Evolutionary conservation across 2,888 invertebrate genomes (phyloP), one percentile per base, ranked within the genome.

Genomic region (Microctonus aethiopoides): DNA sequence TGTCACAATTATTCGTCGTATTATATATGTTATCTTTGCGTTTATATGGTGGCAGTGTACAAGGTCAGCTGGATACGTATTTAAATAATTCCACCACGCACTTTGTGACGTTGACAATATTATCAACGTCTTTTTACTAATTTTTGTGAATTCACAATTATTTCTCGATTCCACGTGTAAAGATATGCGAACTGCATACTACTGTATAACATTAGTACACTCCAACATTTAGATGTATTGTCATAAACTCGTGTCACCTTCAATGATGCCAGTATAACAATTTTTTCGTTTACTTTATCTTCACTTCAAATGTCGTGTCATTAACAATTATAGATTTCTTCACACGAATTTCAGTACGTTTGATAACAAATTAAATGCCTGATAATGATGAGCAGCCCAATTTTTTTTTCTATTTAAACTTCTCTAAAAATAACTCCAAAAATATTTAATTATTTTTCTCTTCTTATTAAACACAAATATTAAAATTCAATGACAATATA

Each of bases 151-250:
- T 95, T 95, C 89, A 95, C 92, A 88, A 95, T 93, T 88, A 95
- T 95, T 89, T 95, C 95, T 89, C 93, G 92, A 89, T 94, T 95
- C 95, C 95, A 95, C 89, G 94, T 94, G 92, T 94, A 94, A 88
- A 91, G 92, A 91, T 95, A 95, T 89, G 92, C 92, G 92, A 92
- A 93, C 90, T 89, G 89, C 90, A 90, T 90, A 88, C 90, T 90
- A 90, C 87, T 84, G 82, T 83, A 83, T 79, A 86, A 84, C 86
- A 86, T 86, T 82, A 85, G 82, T 78, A 85, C 85, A 75, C 82
- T 86, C 85, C 84, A 84, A 83, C 86, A 86, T 86, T 80, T 83
- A 86, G 84, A 83, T 71, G 83, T 76, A 72, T 77, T 77, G 69
- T 77, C 74, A 77, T 78, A 78, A 71, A 71, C 80, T 77, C 73